Evolutionary conservation across 2,888 invertebrate species (phyloP).

Genomic region (Mesochorus sp.): DNA sequence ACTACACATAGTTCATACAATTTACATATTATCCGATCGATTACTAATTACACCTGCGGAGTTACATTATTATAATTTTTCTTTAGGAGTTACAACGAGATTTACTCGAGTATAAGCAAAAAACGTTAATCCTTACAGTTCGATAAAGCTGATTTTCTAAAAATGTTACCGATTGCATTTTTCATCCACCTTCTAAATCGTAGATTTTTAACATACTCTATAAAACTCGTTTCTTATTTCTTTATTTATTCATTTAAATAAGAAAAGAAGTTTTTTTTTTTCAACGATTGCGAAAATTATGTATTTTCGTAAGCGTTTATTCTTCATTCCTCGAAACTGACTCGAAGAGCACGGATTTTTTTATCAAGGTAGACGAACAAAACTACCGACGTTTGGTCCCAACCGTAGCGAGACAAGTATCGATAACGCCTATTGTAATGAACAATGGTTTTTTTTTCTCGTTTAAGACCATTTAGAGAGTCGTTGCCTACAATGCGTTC

Average conservation of each 20-base stretch:
- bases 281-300: background rate
- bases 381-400: constrained; percentile 70
- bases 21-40: constrained; percentile 5
- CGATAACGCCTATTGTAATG: constrained; percentile 39
- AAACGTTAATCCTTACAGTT: too few species aligned
- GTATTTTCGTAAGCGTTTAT: background rate
- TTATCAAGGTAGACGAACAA: constrained; percentile 39
- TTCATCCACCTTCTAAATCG: too few species aligned
- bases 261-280: background rate
- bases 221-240: background rate
- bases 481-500: constrained; percentile 22
- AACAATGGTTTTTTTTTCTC: background rate
- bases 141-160: too few species aligned
- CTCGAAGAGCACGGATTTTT: constrained; percentile 8
- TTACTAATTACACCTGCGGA: constrained; percentile 9
- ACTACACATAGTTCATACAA: too few species aligned
- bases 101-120: too few species aligned
- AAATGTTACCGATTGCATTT: too few species aligned
- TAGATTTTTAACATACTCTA: background rate
- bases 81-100: too few species aligned
- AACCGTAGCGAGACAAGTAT: constrained; percentile 69
- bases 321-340: background rate
- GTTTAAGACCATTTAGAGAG: constrained; percentile 32
- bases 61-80: background rate
- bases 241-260: background rate